These are phyloP conservation scores for Carterocephalus palaemon DNA, from an alignment of 2,888 invertebrate species.

Conservation along the genomic window DNA sequence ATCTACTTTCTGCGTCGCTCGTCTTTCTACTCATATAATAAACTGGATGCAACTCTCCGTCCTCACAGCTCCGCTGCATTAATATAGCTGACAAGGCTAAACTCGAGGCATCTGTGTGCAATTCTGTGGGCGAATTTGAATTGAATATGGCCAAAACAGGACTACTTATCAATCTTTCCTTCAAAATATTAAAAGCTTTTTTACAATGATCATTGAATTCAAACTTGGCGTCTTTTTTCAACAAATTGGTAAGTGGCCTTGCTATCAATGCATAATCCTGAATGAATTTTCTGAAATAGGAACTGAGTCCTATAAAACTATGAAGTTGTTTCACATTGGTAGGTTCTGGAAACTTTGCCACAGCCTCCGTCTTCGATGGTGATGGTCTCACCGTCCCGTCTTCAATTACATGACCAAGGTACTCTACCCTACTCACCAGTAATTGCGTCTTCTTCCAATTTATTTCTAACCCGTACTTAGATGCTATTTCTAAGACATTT, in stretches of 20 bases:
- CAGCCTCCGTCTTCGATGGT: constrained; percentile 29
- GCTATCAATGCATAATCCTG: constrained; percentile 28
- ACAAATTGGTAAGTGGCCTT: constrained; percentile 26
- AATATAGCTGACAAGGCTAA: constrained; percentile 18
- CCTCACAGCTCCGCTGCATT: constrained; percentile 6
- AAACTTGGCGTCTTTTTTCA: constrained; percentile 25
- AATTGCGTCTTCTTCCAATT: constrained; percentile 38
- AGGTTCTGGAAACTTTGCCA: constrained; percentile 29
- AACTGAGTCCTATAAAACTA: constrained; percentile 29
- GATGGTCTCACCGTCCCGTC: constrained; percentile 28
- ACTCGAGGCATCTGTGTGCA: constrained; percentile 29
- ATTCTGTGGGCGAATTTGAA: constrained; percentile 28
- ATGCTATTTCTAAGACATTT: constrained; percentile 21
- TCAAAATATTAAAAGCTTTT: constrained; percentile 8
- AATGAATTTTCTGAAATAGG: constrained; percentile 32
- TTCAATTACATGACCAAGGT: constrained; percentile 25
- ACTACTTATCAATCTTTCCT: constrained; percentile 1
- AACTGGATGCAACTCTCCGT: constrained; percentile 14
- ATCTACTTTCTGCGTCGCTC: constrained; percentile 21
- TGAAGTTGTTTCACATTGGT: constrained; percentile 30
- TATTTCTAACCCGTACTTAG: constrained; percentile 23
- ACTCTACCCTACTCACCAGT: constrained; percentile 30
- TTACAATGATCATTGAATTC: constrained; percentile 24
- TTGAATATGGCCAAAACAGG: constrained; percentile 12
- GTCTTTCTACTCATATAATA: constrained; percentile 25